These are phyloP conservation scores for Halcyon badia DNA, from an alignment of 2,797 vertebrate genomes.

Conservation along the genomic window DNA sequence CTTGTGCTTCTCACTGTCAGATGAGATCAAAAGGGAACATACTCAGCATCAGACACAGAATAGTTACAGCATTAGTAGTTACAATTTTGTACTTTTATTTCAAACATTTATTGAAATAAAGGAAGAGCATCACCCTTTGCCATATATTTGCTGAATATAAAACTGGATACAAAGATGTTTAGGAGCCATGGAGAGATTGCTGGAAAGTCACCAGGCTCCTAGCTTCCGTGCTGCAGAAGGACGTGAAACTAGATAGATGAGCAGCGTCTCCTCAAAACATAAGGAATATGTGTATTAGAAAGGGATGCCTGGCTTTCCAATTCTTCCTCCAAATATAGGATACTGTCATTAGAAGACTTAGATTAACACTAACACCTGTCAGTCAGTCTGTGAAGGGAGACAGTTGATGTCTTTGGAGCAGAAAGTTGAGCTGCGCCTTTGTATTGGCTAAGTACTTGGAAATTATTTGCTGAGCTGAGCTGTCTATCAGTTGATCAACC, in stretches of 20 bases:
- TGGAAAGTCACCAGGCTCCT: neutral
- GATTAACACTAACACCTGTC: neutral
- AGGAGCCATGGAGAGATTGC: neutral
- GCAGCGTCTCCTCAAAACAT: neutral
- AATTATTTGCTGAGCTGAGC: slow-evolving; percentile 52
- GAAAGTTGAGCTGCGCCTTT: slow-evolving; percentile 18
- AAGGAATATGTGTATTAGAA: neutral
- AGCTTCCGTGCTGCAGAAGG: neutral
- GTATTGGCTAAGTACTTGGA: slow-evolving; percentile 16
- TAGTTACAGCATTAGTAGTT: neutral
- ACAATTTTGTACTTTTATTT: neutral
- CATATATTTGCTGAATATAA: neutral
- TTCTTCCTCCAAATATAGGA: neutral
- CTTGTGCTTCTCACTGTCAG: neutral
- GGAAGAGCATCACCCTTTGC: neutral
- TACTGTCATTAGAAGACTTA: neutral
- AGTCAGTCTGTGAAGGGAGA: neutral
- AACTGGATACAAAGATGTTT: neutral
- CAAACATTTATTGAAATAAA: neutral
- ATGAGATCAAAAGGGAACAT: neutral
- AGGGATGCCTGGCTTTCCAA: neutral
- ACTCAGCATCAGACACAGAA: neutral
- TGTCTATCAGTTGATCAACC: slow-evolving; percentile 24
- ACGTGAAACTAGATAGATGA: fast-evolving
- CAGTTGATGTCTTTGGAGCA: neutral